These are phyloP conservation scores for Nothobranchius furzeri DNA, from an alignment of 2,113 vertebrate species.

Conservation along the genomic window DNA sequence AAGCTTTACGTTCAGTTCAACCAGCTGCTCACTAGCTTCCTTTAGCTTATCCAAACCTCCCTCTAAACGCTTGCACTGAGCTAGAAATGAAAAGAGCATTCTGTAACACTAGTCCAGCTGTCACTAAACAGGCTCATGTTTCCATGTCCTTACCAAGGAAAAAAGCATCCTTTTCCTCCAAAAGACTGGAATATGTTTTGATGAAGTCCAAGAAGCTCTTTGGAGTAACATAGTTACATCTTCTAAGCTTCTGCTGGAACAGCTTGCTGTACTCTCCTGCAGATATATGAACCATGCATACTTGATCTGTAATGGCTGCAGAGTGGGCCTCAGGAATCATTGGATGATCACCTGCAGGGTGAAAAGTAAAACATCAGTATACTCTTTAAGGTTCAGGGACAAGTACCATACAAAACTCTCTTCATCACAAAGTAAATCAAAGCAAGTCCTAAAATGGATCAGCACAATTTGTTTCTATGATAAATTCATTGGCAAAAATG, in stretches of 20 bases:
- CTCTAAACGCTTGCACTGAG: slow-evolving; percentile 89
- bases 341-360: slow-evolving; percentile 76
- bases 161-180: slow-evolving; percentile 88
- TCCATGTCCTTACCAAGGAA: slow-evolving; percentile 82
- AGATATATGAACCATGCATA: slow-evolving; percentile 88
- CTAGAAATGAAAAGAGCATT: slow-evolving; percentile 64
- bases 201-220: slow-evolving; percentile 97
- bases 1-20: slow-evolving; percentile 88
- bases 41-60: slow-evolving; percentile 92
- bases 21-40: slow-evolving; percentile 90
- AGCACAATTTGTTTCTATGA: too few relatives aligned
- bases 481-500: too few relatives aligned
- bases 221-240: slow-evolving; percentile 91
- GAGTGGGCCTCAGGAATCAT: slow-evolving; percentile 80
- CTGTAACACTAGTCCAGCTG: neutral
- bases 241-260: slow-evolving; percentile 89
- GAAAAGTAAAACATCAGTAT: neutral
- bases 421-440: too few relatives aligned
- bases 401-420: too few relatives aligned
- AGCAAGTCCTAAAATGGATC: too few relatives aligned
- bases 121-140: neutral
- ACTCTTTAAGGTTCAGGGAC: too few relatives aligned
- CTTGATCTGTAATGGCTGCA: slow-evolving; percentile 81
- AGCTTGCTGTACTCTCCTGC: slow-evolving; percentile 86
- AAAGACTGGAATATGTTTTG: slow-evolving; percentile 83